Evolutionary conservation across 2,113 vertebrate species (phyloP).

Genomic region (Phrynosoma blainvillii): DNA sequence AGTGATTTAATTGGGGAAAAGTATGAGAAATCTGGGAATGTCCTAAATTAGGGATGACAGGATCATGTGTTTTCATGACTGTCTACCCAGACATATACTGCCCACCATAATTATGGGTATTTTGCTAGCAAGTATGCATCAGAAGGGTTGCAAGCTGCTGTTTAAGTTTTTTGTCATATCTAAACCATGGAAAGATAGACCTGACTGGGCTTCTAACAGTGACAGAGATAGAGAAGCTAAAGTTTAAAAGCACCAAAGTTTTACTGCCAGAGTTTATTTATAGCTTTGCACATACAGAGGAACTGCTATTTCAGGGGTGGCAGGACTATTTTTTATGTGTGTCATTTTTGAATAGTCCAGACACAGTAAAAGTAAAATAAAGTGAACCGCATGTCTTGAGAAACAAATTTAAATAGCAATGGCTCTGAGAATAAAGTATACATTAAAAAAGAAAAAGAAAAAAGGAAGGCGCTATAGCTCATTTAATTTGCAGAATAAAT

Average conservation of each 20-base stretch:
- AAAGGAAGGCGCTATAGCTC: conserved; percentile 51
- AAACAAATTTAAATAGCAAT: conserved; percentile 74
- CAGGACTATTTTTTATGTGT: conserved; percentile 68
- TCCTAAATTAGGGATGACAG: neutral
- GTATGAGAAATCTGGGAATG: neutral
- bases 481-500: conserved; percentile 72
- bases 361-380: conserved; percentile 75
- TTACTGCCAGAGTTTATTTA: conserved; percentile 74
- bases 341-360: conserved; percentile 72
- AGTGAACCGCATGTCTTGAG: conserved; percentile 66
- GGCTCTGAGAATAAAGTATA: conserved; percentile 73
- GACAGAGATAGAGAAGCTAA: conserved; percentile 72
- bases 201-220: conserved; percentile 59
- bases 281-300: conserved; percentile 69
- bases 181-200: conserved; percentile 57
- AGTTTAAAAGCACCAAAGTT: conserved; percentile 73
- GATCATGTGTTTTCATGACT: neutral
- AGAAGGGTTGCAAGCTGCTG: conserved; percentile 41
- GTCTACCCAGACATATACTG: neutral
- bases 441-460: conserved; percentile 66
- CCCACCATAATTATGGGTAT: conserved; percentile 53
- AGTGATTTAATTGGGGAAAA: neutral
- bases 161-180: conserved; percentile 70
- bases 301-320: conserved; percentile 66
- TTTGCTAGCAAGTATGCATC: conserved; percentile 38